These are phyloP conservation scores for Ernsta delagoae DNA, from an alignment of 2,888 invertebrate genomes.

Conservation along the genomic window DNA sequence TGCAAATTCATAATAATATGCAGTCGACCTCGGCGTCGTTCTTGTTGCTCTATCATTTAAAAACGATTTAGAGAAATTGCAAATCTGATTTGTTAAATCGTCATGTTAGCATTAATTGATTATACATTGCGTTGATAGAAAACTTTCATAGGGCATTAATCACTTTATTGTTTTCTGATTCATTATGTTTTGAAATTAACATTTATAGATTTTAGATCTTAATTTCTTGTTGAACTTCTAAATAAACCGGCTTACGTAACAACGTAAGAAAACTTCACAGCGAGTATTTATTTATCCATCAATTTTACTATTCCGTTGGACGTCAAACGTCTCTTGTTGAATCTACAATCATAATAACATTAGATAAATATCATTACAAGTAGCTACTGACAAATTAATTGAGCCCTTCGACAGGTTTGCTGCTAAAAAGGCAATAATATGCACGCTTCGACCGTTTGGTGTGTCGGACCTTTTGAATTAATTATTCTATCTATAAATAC, in stretches of 20 bases:
- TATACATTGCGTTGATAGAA: conserved; percentile 16
- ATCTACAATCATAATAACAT: not conserved
- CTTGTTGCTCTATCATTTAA: conserved; percentile 32
- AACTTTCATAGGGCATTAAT: conserved; percentile 22
- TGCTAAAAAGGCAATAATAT: not conserved
- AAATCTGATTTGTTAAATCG: conserved; percentile 24
- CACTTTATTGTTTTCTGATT: not conserved
- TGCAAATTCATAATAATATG: conserved; percentile 27
- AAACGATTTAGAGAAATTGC: conserved; percentile 38
- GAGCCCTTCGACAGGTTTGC: not conserved
- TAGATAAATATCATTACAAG: not conserved
- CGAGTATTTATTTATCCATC: not conserved
- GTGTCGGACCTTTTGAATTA: conserved; percentile 45
- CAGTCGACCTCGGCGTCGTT: conserved; percentile 27
- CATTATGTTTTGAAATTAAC: not conserved
- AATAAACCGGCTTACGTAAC: too few relatives aligned
- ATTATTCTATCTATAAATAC: conserved; percentile 55
- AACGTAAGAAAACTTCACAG: not conserved
- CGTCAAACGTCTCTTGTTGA: too few relatives aligned
- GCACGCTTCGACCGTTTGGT: not conserved
- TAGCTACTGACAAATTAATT: not conserved
- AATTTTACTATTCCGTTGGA: too few relatives aligned
- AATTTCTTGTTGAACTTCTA: too few relatives aligned
- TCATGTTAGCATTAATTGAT: conserved; percentile 3
- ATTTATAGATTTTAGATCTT: not conserved